These are phyloP conservation scores for Clarias batrachus DNA, from an alignment of 2,113 vertebrate genomes.

Conservation along the genomic window DNA sequence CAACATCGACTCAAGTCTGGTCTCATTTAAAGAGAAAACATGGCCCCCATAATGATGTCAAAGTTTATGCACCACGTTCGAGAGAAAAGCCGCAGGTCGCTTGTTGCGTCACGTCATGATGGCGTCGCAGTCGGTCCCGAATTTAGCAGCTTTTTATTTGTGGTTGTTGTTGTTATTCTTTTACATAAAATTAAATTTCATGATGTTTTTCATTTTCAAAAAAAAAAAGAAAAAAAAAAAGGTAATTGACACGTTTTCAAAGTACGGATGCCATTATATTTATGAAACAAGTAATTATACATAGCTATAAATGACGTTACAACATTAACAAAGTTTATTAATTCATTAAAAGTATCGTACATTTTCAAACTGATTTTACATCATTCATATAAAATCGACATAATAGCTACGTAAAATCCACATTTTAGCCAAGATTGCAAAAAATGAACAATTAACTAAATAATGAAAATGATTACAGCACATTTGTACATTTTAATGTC, in stretches of 20 bases:
- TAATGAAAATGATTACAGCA: background rate
- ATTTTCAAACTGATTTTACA: no score
- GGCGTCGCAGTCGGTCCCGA: no score
- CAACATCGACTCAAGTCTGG: background rate
- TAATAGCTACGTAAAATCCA: background rate
- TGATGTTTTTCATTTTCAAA: background rate
- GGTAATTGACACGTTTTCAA: background rate
- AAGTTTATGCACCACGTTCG: background rate
- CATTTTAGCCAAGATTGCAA: background rate
- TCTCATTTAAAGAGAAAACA: conserved; percentile 16
- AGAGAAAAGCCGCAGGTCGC: background rate
- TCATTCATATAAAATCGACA: no score
- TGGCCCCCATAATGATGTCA: background rate
- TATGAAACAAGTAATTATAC: background rate
- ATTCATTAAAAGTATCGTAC: no score
- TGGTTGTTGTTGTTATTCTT: background rate
- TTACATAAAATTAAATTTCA: background rate
- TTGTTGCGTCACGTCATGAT: background rate
- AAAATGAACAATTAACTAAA: no score
- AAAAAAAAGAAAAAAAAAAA: background rate
- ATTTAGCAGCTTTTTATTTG: no score
- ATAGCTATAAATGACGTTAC: background rate
- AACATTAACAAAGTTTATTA: no score
- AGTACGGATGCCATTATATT: background rate
- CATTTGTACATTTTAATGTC: background rate